A percentile compares a stretch with the other conserved stretches of the same genome.
Conservation (phyloP, 2,888 invertebrate species). For the Hydrotaea cyrtoneurina region DNA sequence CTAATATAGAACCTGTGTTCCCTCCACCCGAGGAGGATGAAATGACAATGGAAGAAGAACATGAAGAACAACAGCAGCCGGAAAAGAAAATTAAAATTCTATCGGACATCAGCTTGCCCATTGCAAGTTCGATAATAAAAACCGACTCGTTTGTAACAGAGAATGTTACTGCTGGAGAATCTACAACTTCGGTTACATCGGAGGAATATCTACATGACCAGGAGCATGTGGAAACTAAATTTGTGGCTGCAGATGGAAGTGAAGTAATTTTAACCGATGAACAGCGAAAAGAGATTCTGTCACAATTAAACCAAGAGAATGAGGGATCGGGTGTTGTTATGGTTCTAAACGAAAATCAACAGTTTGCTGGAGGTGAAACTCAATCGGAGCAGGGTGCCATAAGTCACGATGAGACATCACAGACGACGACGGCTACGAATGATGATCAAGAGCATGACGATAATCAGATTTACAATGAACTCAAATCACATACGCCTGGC, state of each 20-base stretch:
- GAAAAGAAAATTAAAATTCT: constrained; percentile 82
- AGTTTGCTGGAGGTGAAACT: constrained; percentile 37
- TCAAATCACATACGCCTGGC: constrained; percentile 55
- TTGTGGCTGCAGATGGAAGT: constrained; percentile 82
- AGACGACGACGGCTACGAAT: constrained; percentile 53
- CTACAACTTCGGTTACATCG: constrained; percentile 76
- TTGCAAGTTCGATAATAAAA: constrained; percentile 71
- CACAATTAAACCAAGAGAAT: constrained; percentile 79
- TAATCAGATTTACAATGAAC: constrained; percentile 75
- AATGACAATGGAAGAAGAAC: constrained; percentile 20
- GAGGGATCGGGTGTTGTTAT: constrained; percentile 79
- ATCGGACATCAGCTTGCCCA: constrained; percentile 79
- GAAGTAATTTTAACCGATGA: constrained; percentile 80
- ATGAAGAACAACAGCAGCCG: constrained; percentile 34
- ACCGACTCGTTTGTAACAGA: constrained; percentile 82
- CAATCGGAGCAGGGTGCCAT: constrained; percentile 56
- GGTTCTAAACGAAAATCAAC: constrained; percentile 78
- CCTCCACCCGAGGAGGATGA: constrained; percentile 68
- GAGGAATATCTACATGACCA: constrained; percentile 78
- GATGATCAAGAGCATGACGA: constrained; percentile 73
- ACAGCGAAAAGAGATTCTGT: constrained; percentile 80
- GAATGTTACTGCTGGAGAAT: constrained; percentile 83
- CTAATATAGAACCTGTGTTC: constrained; percentile 52
- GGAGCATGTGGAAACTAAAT: constrained; percentile 77
- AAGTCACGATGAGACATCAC: constrained; percentile 56